Percentiles rank a stretch among this genome's conserved stretches.
Evolutionary conservation across 2,888 invertebrate genomes (phyloP).

Genomic region (Scaptomyza cyrtandrae): DNA sequence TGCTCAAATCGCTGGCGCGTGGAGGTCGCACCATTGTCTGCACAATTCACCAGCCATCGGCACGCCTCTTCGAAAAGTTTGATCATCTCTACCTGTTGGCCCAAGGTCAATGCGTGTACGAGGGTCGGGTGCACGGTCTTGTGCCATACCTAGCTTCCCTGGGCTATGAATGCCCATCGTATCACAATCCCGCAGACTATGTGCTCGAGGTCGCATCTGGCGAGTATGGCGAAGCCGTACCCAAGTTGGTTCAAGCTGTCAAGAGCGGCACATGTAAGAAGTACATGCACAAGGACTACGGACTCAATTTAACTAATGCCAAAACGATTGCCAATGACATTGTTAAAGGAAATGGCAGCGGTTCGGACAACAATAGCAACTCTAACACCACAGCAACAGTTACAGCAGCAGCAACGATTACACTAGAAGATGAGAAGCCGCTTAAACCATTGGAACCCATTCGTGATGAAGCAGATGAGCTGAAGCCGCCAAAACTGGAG

Average conservation of each 20-base stretch:
- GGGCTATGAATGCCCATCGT: constrained; percentile 95
- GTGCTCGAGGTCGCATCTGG: constrained; percentile 98
- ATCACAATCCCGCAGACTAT: constrained; percentile 98
- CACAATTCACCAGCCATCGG: constrained; percentile 98
- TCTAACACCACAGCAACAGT: constrained; percentile 11
- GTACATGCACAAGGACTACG: constrained; percentile 84
- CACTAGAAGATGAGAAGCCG: constrained; percentile 85
- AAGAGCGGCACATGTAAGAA: constrained; percentile 91
- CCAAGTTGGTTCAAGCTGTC: constrained; percentile 93
- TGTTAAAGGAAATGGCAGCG: constrained; percentile 84
- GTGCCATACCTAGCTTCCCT: constrained; percentile 95
- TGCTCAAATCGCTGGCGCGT: constrained; percentile 94
- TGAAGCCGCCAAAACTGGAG: constrained; percentile 84
- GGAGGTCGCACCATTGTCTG: constrained; percentile 96
- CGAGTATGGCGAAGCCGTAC: constrained; percentile 95
- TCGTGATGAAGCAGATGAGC: constrained; percentile 75
- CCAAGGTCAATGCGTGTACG: constrained; percentile 97
- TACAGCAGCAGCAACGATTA: constrained; percentile 76
- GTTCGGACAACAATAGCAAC: constrained; percentile 60
- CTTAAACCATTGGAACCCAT: constrained; percentile 85
- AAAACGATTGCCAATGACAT: constrained; percentile 87
- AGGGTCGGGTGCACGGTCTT: constrained; percentile 92
- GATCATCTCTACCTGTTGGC: constrained; percentile 96
- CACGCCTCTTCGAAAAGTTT: constrained; percentile 97
- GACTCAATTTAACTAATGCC: constrained; percentile 62